Evolutionary conservation across 2,888 invertebrate genomes (phyloP).

Genomic region (Scrobipalpa atriplicella): DNA sequence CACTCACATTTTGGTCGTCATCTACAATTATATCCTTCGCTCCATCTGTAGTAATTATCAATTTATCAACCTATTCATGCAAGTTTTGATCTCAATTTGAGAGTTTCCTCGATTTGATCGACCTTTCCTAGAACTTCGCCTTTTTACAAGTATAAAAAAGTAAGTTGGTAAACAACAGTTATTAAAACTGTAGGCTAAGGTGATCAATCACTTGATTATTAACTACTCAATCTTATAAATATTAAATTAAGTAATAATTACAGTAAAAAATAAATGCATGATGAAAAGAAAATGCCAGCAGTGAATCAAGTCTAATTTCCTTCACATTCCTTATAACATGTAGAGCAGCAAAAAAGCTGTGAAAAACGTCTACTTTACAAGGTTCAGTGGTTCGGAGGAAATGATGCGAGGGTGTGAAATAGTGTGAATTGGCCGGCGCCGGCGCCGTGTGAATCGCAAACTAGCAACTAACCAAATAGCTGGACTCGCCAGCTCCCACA

Average conservation of each 20-base stretch:
- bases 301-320: constrained; percentile 5
- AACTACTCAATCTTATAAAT: not conserved
- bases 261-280: not conserved
- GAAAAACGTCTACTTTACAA: constrained; percentile 29
- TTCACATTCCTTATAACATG: constrained; percentile 16
- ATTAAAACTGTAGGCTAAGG: no score
- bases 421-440: constrained; percentile 49
- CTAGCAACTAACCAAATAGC: constrained; percentile 26
- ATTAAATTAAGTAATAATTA: not conserved
- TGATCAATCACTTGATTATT: no score
- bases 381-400: constrained; percentile 47
- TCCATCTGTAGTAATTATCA: no score
- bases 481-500: constrained; percentile 15
- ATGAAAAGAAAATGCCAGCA: not conserved
- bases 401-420: constrained; percentile 46
- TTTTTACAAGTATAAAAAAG: no score
- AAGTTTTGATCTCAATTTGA: no score
- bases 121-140: no score
- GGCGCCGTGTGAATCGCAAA: constrained; percentile 65
- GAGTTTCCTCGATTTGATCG: no score
- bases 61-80: no score
- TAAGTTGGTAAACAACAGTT: no score
- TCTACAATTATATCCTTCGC: no score
- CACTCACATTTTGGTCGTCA: no score
- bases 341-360: constrained; percentile 34